A percentile compares a stretch with the other conserved stretches of the same genome.
phyloP scores from a whole-genome alignment of 2,888 invertebrate species.

The Carabus problematicus region DNA sequence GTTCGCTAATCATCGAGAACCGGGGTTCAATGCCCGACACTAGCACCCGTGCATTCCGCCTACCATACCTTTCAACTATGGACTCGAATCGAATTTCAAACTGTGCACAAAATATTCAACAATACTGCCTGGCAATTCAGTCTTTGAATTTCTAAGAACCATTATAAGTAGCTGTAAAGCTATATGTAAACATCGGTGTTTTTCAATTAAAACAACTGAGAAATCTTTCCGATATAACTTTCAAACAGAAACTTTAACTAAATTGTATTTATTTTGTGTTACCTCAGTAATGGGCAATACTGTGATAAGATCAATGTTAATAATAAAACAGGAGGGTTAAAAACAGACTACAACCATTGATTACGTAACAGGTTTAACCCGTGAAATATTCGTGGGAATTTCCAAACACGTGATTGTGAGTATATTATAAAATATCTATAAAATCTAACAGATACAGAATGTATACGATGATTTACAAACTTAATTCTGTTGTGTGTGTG shows the following conservation, averaged over 20 bases:
- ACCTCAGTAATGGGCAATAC: too few species aligned
- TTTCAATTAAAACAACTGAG: too few species aligned
- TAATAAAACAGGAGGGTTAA: not conserved
- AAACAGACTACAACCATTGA: not conserved
- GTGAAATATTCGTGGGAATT: conserved; percentile 2
- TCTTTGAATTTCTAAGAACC: too few species aligned
- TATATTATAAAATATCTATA: not conserved
- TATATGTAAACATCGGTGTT: too few species aligned
- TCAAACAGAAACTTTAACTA: too few species aligned
- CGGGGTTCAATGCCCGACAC: not conserved
- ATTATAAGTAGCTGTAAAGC: too few species aligned
- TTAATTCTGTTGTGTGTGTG: too few species aligned
- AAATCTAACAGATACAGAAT: not conserved
- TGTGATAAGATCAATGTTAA: too few species aligned
- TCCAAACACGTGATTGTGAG: not conserved
- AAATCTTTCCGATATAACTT: too few species aligned
- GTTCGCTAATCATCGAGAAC: not conserved
- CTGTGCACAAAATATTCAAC: not conserved
- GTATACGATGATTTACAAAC: not conserved
- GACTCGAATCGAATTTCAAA: conserved; percentile 1
- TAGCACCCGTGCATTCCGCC: not conserved
- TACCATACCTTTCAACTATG: not conserved
- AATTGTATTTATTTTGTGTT: too few species aligned
- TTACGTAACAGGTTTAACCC: not conserved
- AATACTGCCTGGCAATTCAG: too few species aligned